Evolutionary conservation across 2,797 vertebrate species (phyloP).

Genomic region (Argentina silus): DNA sequence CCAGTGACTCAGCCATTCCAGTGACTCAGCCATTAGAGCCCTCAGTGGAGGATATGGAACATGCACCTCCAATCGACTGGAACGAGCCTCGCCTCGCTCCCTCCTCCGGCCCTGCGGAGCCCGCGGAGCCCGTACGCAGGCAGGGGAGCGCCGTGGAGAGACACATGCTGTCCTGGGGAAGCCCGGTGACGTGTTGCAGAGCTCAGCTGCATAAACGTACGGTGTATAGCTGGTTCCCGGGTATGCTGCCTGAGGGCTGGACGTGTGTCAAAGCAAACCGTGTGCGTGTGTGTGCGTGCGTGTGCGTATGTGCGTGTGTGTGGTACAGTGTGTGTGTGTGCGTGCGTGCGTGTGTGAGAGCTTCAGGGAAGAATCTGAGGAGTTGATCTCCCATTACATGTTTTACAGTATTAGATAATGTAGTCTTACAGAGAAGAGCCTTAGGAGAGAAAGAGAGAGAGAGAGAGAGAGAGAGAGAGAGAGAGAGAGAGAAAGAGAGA

Average conservation of each 20-base stretch:
- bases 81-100: background rate
- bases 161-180: background rate
- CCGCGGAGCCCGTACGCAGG: background rate
- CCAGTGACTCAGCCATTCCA: background rate
- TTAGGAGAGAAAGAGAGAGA: background rate
- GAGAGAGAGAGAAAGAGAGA: no score
- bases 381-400: no score
- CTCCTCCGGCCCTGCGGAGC: background rate
- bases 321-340: background rate
- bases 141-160: background rate
- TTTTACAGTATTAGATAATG: no score
- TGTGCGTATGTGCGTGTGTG: background rate
- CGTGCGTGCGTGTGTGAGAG: background rate
- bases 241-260: no score
- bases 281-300: background rate
- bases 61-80: constrained; percentile 13
- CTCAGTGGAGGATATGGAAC: constrained; percentile 14
- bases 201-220: background rate
- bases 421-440: background rate
- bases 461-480: background rate
- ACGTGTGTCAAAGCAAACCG: no score
- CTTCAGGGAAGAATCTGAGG: background rate
- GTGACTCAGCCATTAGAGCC: background rate
- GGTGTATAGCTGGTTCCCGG: background rate
- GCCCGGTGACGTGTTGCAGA: background rate